Conservation (phyloP, 37 sponge, comb jelly and placozoan genomes). For the Mnemiopsis leidyi region DNA sequence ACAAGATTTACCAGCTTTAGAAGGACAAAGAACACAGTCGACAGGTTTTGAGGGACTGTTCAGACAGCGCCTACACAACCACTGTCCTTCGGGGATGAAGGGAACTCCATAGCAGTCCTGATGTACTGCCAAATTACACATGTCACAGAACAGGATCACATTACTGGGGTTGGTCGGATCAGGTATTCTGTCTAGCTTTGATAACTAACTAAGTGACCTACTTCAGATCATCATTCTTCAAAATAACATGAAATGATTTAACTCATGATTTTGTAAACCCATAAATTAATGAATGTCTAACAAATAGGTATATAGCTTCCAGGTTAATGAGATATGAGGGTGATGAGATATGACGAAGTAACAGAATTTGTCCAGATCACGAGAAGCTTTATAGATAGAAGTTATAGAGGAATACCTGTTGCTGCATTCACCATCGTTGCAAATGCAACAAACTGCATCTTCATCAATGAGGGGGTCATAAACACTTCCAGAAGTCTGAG, state of each 20-base stretch:
- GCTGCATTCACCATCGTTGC: conserved; percentile 97
- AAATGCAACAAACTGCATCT: conserved; percentile 98
- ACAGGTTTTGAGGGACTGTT: conserved; percentile 92
- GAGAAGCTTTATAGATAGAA: too few relatives aligned
- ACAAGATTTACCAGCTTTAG: conserved; percentile 82
- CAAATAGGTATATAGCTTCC: too few relatives aligned
- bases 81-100: conserved; percentile 99
- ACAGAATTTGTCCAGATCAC: too few relatives aligned
- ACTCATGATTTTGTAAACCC: too few relatives aligned
- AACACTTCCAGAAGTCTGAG: conserved; percentile 68
- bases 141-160: conserved; percentile 98
- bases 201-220: too few relatives aligned
- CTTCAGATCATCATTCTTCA: too few relatives aligned
- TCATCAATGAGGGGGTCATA: conserved; percentile 81
- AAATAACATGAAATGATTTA: too few relatives aligned
- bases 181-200: too few relatives aligned
- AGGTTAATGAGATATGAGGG: too few relatives aligned
- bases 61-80: conserved; percentile 95
- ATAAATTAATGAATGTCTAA: too few relatives aligned
- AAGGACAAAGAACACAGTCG: conserved; percentile 96
- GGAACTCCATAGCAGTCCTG: conserved; percentile 99
- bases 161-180: too few relatives aligned
- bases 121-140: conserved; percentile 99
- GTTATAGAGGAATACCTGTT: conserved; percentile 69
- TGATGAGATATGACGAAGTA: too few relatives aligned